Conservation (phyloP, 2,888 invertebrate genomes). For the Busseola fusca region DNA sequence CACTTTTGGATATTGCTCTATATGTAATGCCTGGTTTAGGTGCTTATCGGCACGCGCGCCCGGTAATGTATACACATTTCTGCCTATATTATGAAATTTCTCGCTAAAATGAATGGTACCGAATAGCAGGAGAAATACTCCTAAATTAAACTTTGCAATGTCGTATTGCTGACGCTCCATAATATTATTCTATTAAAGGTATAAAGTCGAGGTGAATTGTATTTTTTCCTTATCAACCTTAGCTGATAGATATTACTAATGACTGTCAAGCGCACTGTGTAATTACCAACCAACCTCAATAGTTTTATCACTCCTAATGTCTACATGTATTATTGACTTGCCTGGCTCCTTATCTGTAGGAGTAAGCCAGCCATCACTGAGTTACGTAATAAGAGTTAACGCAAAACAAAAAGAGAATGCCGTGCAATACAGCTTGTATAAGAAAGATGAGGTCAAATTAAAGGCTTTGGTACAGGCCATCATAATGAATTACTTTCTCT, state of each 20-base stretch:
- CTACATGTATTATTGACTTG: slow-evolving; percentile 69
- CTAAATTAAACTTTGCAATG: background rate
- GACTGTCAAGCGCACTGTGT: slow-evolving; percentile 56
- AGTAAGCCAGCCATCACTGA: slow-evolving; percentile 64
- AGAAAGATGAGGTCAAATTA: background rate
- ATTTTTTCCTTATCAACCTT: slow-evolving; percentile 30
- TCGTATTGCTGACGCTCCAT: background rate
- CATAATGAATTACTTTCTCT: background rate
- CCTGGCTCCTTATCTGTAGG: slow-evolving; percentile 65
- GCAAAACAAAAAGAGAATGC: background rate
- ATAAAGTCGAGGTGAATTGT: slow-evolving; percentile 8
- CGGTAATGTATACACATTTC: background rate
- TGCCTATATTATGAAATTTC: background rate
- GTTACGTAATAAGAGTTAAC: slow-evolving; percentile 26
- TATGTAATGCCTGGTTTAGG: background rate
- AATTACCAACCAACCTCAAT: slow-evolving; percentile 75
- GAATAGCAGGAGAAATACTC: background rate
- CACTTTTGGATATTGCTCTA: background rate
- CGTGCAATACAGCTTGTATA: background rate
- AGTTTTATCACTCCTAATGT: slow-evolving; percentile 76
- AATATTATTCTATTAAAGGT: background rate
- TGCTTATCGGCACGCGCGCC: background rate
- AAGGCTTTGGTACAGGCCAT: background rate
- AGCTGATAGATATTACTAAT: slow-evolving; percentile 51
- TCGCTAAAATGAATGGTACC: background rate